These are phyloP conservation scores for Phalacrocorax pelagicus DNA, from an alignment of 2,113 vertebrate genomes.

Conservation along the genomic window DNA sequence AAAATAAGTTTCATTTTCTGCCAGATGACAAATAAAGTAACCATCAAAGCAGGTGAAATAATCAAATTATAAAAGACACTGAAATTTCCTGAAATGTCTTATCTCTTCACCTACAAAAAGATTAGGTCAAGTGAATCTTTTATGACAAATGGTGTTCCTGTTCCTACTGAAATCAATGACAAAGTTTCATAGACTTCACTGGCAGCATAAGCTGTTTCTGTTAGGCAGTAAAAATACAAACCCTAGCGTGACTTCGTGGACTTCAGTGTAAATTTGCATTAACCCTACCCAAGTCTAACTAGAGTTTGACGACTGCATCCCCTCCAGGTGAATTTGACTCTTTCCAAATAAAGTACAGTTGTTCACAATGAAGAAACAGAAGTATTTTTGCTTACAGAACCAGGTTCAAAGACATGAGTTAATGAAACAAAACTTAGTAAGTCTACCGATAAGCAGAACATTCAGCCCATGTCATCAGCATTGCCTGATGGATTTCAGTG, in stretches of 20 bases:
- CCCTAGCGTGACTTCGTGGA: background rate
- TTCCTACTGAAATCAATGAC: background rate
- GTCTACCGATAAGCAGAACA: background rate
- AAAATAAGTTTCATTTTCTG: constrained; percentile 68
- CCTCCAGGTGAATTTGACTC: background rate
- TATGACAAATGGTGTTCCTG: background rate
- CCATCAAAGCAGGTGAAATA: constrained; percentile 51
- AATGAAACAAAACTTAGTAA: background rate
- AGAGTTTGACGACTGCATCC: background rate
- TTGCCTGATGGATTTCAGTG: background rate
- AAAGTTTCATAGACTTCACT: background rate
- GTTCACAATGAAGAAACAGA: background rate
- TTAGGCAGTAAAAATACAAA: background rate
- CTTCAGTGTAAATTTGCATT: background rate
- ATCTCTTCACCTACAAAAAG: constrained; percentile 49
- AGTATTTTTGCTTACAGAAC: background rate
- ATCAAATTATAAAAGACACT: constrained; percentile 11
- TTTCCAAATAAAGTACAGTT: background rate
- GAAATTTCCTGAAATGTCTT: constrained; percentile 35
- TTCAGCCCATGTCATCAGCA: background rate
- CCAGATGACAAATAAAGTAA: constrained; percentile 44
- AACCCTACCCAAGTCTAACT: background rate
- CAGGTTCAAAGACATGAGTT: background rate
- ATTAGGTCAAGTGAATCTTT: background rate
- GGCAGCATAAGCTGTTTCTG: background rate